A percentile compares a stretch with the other conserved stretches of the same genome.
phyloP scores from a whole-genome alignment of 2,113 vertebrate genomes.

The Sclerurus mexicanus region DNA sequence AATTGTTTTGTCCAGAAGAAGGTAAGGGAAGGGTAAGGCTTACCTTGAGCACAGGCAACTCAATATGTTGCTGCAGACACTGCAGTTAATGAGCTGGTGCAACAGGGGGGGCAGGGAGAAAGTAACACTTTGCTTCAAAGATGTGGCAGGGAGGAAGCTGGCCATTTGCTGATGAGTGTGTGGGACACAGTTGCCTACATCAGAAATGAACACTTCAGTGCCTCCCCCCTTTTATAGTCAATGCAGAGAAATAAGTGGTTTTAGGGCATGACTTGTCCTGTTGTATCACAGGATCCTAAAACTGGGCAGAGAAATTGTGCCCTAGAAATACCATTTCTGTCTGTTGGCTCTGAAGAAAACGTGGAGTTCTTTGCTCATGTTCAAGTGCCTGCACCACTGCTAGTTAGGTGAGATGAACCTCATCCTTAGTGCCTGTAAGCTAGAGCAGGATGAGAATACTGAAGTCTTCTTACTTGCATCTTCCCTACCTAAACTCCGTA shows the following conservation, averaged over 20 bases:
- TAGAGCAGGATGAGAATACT: not conserved
- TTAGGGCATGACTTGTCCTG: not conserved
- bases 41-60: not conserved
- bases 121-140: fast-evolving
- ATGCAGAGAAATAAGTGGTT: fast-evolving
- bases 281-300: not conserved
- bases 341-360: not conserved
- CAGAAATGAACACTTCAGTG: fast-evolving
- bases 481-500: not conserved
- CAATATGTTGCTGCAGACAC: fast-evolving
- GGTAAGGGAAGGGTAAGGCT: not conserved
- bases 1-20: not conserved
- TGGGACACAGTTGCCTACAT: fast-evolving
- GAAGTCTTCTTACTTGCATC: not conserved
- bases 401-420: not conserved
- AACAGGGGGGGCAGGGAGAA: fast-evolving
- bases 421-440: not conserved
- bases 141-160: fast-evolving
- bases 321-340: not conserved
- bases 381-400: not conserved
- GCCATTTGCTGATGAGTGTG: not conserved
- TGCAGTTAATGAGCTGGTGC: not conserved
- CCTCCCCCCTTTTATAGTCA: not conserved
- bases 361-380: not conserved
- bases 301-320: not conserved